Evolutionary conservation across 1,140 invertebrate species (phyloP), one percentile per base, ranked within the genome.

Genomic region (Drosophila insularis): DNA sequence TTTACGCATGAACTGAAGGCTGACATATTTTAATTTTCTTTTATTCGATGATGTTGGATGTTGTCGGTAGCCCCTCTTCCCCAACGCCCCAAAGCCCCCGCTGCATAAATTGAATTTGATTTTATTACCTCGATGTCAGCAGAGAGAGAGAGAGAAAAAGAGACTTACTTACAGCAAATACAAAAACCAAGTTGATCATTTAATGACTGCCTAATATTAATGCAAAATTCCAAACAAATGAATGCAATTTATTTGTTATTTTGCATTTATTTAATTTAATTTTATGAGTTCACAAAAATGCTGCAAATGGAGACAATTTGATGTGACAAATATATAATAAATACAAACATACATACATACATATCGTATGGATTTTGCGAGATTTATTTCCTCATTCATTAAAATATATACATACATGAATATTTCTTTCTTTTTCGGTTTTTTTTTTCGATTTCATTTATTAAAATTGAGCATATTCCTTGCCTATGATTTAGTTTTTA

Each of bases 1-100:
- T 75, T 74, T 75, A 78, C 76, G 76, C 75, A 69, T 78, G 76
- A 62, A 58, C 60, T 61, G 70, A 79, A 79, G 76, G 76, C 76
- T 74, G 65, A 62, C 56, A 60, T 68, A 78, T 78, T 78, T 68
- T 63, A 78, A 79, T 69, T 50, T 69, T 79, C 73, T 75, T 75
- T 75, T 53, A 75, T 75, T 75, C 61, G 54, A 17, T 56, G 10
- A 50, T 46, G 54, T 32, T 55, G 27, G 23, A 23, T 54, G 53
- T n/a, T 55, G 53, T 55, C 27, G 6, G 23, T 21, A 32, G 11
- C 35, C 35, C 35, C 10, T 10, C 14, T 0, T 10, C 17, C 17
- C 40, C 40, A 60, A 21, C 11, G 27, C 19, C 4, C 40, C n/a
- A 0, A 2, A n/a, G 39, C 14, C 43, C n/a, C 43, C 14, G 60